These are phyloP conservation scores for Myioborus melanocephalus DNA, from an alignment of 2,797 vertebrate genomes.

Conservation along the genomic window DNA sequence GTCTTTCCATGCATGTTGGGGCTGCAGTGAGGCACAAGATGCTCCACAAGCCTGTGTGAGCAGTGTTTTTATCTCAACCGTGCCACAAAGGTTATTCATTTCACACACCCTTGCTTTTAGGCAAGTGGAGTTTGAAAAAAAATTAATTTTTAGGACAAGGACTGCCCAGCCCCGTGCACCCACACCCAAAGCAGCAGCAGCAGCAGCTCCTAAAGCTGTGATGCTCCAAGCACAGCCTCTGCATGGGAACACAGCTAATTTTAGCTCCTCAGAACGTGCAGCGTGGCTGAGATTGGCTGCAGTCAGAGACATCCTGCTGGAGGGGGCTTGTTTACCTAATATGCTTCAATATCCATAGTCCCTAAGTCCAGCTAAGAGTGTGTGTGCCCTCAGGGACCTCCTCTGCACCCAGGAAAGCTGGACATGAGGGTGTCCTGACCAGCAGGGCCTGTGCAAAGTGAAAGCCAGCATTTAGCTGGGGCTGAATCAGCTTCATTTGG, in stretches of 20 bases:
- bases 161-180: background rate
- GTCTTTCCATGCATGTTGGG: background rate
- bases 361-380: background rate
- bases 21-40: background rate
- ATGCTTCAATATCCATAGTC: background rate
- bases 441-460: background rate
- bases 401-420: background rate
- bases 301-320: background rate
- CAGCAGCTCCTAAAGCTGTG: fast-evolving
- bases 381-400: background rate
- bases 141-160: background rate
- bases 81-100: background rate
- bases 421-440: background rate
- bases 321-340: background rate
- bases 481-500: background rate
- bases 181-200: background rate
- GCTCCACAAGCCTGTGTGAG: background rate
- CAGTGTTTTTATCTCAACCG: fast-evolving
- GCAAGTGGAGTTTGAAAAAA: background rate
- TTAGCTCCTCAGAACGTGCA: background rate
- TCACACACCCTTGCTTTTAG: background rate
- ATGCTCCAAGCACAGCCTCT: background rate
- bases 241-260: background rate
- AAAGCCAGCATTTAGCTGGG: background rate
- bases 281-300: background rate